These are phyloP conservation scores for Anguilla rostrata DNA, from an alignment of 2,113 vertebrate species.

Conservation along the genomic window DNA sequence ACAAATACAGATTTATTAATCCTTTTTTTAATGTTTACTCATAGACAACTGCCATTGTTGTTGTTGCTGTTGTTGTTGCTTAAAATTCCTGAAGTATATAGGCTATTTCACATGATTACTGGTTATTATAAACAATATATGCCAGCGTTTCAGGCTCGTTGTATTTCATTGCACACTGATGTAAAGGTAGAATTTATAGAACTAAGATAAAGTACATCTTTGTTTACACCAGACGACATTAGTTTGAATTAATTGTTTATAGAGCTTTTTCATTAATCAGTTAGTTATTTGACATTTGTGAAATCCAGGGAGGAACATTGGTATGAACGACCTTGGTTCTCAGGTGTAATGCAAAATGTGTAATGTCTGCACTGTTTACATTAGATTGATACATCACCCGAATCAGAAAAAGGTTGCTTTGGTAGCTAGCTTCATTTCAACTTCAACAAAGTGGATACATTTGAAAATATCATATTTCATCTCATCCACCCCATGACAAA, in stretches of 20 bases:
- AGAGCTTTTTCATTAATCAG: conserved; percentile 59
- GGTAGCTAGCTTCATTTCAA: no score
- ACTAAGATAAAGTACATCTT: conserved; percentile 35
- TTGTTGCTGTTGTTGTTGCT: neutral
- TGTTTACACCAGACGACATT: conserved; percentile 57
- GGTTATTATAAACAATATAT: neutral
- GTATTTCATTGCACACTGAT: conserved; percentile 20
- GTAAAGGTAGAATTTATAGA: conserved; percentile 15
- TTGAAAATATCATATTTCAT: no score
- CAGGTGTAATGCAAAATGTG: neutral
- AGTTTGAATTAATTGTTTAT: conserved; percentile 72
- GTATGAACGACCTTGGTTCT: conserved; percentile 23
- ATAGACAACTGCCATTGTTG: neutral
- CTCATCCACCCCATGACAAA: no score
- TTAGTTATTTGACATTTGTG: conserved; percentile 76
- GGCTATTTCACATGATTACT: neutral
- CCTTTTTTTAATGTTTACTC: neutral
- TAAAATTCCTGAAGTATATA: neutral
- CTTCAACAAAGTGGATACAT: no score
- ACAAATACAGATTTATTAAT: neutral
- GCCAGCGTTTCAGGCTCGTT: neutral
- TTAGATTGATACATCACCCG: no score
- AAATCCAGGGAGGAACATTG: conserved; percentile 65
- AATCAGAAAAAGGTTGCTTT: no score
- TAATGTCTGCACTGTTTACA: no score